These are phyloP conservation scores for Stigmatopora nigra DNA, from an alignment of 2,113 vertebrate genomes.

Conservation along the genomic window DNA sequence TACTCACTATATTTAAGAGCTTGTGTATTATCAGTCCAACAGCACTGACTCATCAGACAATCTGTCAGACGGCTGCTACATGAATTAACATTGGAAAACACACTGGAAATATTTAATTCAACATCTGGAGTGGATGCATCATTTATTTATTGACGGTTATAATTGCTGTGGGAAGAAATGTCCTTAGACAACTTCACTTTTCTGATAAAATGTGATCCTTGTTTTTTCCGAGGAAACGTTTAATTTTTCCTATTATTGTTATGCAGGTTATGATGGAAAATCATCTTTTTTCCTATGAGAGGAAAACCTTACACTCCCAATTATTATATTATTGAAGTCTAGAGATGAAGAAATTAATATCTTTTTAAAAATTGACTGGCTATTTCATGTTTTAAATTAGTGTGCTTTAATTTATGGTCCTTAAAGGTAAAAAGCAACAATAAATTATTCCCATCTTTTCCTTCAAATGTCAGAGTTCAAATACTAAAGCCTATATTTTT, in stretches of 20 bases:
- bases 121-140: constrained; percentile 61
- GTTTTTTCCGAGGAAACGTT: constrained; percentile 18
- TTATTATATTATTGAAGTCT: neutral
- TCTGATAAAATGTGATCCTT: constrained; percentile 13
- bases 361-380: neutral
- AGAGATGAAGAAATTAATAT: neutral
- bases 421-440: neutral
- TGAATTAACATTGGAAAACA: constrained; percentile 27
- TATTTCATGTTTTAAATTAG: neutral
- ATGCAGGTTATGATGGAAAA: neutral
- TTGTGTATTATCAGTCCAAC: constrained; percentile 2
- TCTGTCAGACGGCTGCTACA: constrained; percentile 17
- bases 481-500: constrained; percentile 13
- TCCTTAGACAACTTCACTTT: constrained; percentile 10
- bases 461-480: constrained; percentile 35
- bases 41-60: neutral
- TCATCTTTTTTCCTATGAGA: neutral
- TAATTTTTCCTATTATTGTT: constrained; percentile 1
- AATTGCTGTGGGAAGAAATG: constrained; percentile 35
- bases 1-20: neutral
- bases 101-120: constrained; percentile 39
- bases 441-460: constrained; percentile 26
- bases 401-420: constrained; percentile 3
- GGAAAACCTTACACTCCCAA: neutral
- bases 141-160: constrained; percentile 52